Evolutionary conservation across 2,888 invertebrate genomes (phyloP), one percentile per base, ranked within the genome.

Genomic region (Drosophila recens): DNA sequence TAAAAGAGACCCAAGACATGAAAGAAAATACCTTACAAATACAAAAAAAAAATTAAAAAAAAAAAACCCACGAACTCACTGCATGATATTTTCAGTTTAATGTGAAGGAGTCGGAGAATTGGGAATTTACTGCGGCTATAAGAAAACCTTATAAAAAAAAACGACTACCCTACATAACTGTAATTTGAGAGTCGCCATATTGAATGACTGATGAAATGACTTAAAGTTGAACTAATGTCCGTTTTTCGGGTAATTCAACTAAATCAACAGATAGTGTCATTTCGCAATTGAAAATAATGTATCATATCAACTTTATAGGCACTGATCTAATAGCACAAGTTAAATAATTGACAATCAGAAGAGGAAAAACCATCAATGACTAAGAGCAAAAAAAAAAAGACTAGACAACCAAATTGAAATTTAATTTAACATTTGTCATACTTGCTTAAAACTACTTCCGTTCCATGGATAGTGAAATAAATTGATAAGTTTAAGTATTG

Each of bases 171-270:
- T 33, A 52, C 62, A 67, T 81, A 81, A 83, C 77, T 77, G 87
- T 84, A 84, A 84, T 67, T 72, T 42, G 84, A 84, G 79, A 62
- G 66, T 48, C 30, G 20, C 51, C 75, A 72, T 73, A 86, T 80
- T 68, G 75, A 72, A 67, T 73, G 65, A 57, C 79, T 53, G 63
- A 69, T 59, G 62, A 69, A 66, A 59, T 57, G 43, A 34, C 43
- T 64, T 67, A 58, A 11, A 40, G 3, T 11, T 42, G 20, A 54
- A 20, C 13, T 30, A 4, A 27, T 20, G 33, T 17, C 6, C 15
- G 3, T 36, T 45, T 40, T 40, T 34, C 23, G 23, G 36, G 46
- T 58, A 48, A 27, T 17, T 58, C 23, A 36, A 27, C 52, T 38
- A 40, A n/a, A 53, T 9, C 20, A 36, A 15, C 38, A 33, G 33